Evolutionary conservation across 1,140 invertebrate genomes (phyloP), one percentile per base, ranked within the genome.

Genomic region (Camponotus floridanus): DNA sequence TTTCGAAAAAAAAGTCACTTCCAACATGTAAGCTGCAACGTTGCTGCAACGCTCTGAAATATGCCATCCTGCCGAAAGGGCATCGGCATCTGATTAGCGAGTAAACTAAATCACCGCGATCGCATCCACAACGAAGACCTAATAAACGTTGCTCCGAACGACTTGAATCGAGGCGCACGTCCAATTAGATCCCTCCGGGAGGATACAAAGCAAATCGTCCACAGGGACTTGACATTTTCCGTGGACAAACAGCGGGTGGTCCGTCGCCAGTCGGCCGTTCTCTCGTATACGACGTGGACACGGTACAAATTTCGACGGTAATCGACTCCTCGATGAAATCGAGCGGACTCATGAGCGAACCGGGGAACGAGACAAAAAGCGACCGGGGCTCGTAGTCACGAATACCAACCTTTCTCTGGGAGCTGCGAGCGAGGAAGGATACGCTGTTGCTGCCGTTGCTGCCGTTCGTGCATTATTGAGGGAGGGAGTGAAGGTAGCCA

Each of bases 321-420:
- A 81, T 81, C 59, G 74, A 76, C 65, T 88, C 51, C 67, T 36
- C 70, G 76, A 55, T 78, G 76, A 86, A 86, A 84, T 86, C 73
- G 81, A 86, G 74, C 79, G 64, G 68, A 64, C 61, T 81, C 59
- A 80, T 76, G 76, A 87, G 62, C 73, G 57, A 87, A 39, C 48
- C 81, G 36, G 59, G 76, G 76, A 86, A 88, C 65, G 83, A 78
- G 88, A 81, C 79, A 81, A 81, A 88, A 89, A 89, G 85, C 71
- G 84, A 89, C 39, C 67, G 39, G 39, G 33, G 31, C 57, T 76
- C 71, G 73, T 51, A 76, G 74, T 85, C 76, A 79, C 74, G 83
- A 80, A 85, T 80, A 26, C 36, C 74, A 80, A 42, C 57, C 36
- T 80, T 48, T 61, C 48, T 42, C 76, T 73, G 57, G 86, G 42